Percentiles rank a stretch among this genome's conserved stretches.
These are phyloP conservation scores for Elephantulus edwardii DNA, from an alignment of 2,113 vertebrate species.

Conservation along the genomic window DNA sequence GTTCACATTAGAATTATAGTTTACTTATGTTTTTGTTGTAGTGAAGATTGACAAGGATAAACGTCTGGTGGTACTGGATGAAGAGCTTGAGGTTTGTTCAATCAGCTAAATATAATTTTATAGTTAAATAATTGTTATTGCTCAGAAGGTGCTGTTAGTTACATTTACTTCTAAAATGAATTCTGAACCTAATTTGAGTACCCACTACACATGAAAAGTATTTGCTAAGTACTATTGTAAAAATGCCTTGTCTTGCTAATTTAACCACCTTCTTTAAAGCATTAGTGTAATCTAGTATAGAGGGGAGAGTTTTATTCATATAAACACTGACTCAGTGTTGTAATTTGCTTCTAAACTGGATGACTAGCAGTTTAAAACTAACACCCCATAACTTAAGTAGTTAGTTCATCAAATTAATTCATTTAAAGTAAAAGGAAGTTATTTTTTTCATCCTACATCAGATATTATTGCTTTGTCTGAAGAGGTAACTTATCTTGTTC, in stretches of 20 bases:
- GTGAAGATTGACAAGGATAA: slow-evolving; percentile 98
- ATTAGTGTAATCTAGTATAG: neutral
- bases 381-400: neutral
- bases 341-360: slow-evolving; percentile 20
- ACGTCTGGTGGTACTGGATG: slow-evolving; percentile 95
- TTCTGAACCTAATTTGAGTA: slow-evolving; percentile 75
- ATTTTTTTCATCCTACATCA: neutral
- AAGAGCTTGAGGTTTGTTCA: slow-evolving; percentile 94
- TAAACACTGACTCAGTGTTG: slow-evolving; percentile 28
- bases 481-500: neutral
- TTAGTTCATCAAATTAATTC: slow-evolving; percentile 39
- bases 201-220: slow-evolving; percentile 75
- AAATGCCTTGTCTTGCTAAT: slow-evolving; percentile 21
- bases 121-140: slow-evolving; percentile 37
- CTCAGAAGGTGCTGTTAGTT: slow-evolving; percentile 18
- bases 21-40: slow-evolving; percentile 83
- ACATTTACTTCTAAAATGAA: slow-evolving; percentile 71
- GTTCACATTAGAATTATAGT: slow-evolving; percentile 1
- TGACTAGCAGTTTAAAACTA: neutral
- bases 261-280: slow-evolving; percentile 38
- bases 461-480: neutral
- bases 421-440: slow-evolving; percentile 25
- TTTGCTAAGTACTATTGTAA: slow-evolving; percentile 4
- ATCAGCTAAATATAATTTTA: slow-evolving; percentile 70
- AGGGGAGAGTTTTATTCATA: neutral